Evolutionary conservation across 2,888 invertebrate genomes (phyloP), one percentile per base, ranked within the genome.

Genomic region (Rhogogaster chlorosoma): DNA sequence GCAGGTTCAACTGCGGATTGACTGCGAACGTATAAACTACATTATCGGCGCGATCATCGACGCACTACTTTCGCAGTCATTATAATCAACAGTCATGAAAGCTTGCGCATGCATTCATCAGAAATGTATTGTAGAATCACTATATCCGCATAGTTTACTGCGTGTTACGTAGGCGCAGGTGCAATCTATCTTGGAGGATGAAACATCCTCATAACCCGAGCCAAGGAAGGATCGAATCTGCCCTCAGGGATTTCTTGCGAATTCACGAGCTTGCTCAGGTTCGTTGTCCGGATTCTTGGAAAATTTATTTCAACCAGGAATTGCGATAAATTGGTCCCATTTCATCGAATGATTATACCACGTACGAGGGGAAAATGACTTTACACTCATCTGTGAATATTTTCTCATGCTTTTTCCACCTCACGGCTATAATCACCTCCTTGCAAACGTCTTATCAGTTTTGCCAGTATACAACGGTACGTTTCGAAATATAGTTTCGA

Each of bases 201-300:
- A 61, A 77, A 29, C 36, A 61, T 80, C 61, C 26, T 80, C 57
- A 61, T 57, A 57, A 36, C 80, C 38, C 45, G 18, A 38, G 12
- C 61, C 38, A 57, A 36, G 61, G 80, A 61, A 61, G 77, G 80
- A 80, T 61, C 80, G 80, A 32, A 80, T 80, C 57, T 80, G 26
- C 80, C 80, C 80, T 61, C 4, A 61, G 80, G 80, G 80, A 80
- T 80, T 61, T 80, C 61, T 57, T 80, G 61, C 38, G 80, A 80
- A 80, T 57, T 80, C 80, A 57, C 36, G 61, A 57, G 36, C 61
- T 61, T 15, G 61, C 61, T n/a, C 9, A 32, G 77, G 53, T 49
- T 53, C 77, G 77, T 77, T 53, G 77, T 53, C 53, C 61, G 53
- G 61, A 80, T 57, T n/a, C 38, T 61, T 61, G 57, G 2, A 12